phyloP scores from a whole-genome alignment of 2,797 vertebrate species.

The Anguilla obscura region DNA sequence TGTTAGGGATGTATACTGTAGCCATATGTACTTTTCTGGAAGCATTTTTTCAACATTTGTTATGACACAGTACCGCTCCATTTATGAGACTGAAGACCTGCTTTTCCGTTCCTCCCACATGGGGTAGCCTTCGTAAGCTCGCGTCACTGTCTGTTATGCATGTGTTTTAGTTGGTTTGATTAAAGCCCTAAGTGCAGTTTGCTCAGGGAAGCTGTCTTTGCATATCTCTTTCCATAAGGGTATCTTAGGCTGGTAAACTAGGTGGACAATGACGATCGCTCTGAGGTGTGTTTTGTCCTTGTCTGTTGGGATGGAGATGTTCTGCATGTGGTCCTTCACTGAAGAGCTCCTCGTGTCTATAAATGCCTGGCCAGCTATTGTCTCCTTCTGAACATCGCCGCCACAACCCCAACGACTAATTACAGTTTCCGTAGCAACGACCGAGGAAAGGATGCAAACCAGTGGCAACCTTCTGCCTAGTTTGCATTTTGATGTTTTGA shows the following conservation, averaged over 20 bases:
- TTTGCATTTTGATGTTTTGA: slow-evolving; percentile 22
- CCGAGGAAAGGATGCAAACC: slow-evolving; percentile 9
- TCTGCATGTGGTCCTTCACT: neutral
- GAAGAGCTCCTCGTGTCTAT: slow-evolving; percentile 25
- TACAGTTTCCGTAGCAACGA: slow-evolving; percentile 32
- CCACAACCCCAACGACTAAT: neutral
- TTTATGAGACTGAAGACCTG: neutral
- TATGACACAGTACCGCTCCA: neutral
- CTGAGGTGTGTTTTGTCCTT: neutral
- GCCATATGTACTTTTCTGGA: neutral
- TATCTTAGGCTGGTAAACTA: slow-evolving; percentile 8
- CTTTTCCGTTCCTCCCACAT: neutral
- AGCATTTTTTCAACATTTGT: neutral
- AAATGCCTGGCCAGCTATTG: slow-evolving; percentile 29
- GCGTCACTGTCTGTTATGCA: neutral
- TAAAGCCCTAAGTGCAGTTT: neutral
- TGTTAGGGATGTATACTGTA: neutral
- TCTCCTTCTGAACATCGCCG: slow-evolving; percentile 11
- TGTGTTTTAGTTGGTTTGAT: neutral
- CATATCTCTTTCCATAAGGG: neutral
- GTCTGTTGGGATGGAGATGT: neutral
- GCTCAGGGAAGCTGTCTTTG: neutral
- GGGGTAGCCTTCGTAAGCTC: neutral
- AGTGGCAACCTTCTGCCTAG: neutral
- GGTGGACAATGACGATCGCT: slow-evolving; percentile 4